Conservation (phyloP, 64 coral and sea anemone species). For the Astreopora myriophthalma region DNA sequence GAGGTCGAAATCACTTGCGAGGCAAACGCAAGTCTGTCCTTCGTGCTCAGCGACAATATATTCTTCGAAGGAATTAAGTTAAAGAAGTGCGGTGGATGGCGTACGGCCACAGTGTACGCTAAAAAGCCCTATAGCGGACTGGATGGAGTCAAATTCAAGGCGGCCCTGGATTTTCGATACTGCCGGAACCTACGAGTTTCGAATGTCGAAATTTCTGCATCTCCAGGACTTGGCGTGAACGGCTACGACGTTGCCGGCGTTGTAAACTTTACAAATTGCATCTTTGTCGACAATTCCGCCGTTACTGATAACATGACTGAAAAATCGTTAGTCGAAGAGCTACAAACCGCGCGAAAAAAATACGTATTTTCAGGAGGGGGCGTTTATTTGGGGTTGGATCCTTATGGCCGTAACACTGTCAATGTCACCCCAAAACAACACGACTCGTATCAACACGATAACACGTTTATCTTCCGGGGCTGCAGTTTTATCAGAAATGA, state of each 20-base stretch:
- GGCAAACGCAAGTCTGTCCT: slow-evolving; percentile 67
- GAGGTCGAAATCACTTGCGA: slow-evolving; percentile 61
- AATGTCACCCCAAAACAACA: slow-evolving; percentile 46
- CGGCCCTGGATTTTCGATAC: slow-evolving; percentile 77
- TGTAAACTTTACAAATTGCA: slow-evolving; percentile 37
- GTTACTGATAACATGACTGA: not conserved
- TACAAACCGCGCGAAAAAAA: not conserved
- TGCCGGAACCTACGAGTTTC: slow-evolving; percentile 59
- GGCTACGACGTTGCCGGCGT: slow-evolving; percentile 51
- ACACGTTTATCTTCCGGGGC: slow-evolving; percentile 48
- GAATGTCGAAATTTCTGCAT: slow-evolving; percentile 32
- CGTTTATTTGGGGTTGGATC: slow-evolving; percentile 61
- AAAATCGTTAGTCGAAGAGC: not conserved
- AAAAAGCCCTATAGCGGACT: slow-evolving; percentile 52
- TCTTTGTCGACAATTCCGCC: slow-evolving; percentile 50
- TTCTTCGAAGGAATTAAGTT: slow-evolving; percentile 72
- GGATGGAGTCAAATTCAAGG: slow-evolving; percentile 22
- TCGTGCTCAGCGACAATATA: slow-evolving; percentile 64
- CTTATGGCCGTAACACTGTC: slow-evolving; percentile 49
- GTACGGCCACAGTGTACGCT: not conserved
- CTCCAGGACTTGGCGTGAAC: slow-evolving; percentile 75
- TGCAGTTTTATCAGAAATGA: slow-evolving; percentile 75
- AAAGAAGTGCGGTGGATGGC: slow-evolving; percentile 69
- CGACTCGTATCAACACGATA: slow-evolving; percentile 61
- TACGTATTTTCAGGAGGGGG: slow-evolving; percentile 70